Evolutionary conservation across 2,113 vertebrate genomes (phyloP).

Genomic region (Lamprologus lemairii): DNA sequence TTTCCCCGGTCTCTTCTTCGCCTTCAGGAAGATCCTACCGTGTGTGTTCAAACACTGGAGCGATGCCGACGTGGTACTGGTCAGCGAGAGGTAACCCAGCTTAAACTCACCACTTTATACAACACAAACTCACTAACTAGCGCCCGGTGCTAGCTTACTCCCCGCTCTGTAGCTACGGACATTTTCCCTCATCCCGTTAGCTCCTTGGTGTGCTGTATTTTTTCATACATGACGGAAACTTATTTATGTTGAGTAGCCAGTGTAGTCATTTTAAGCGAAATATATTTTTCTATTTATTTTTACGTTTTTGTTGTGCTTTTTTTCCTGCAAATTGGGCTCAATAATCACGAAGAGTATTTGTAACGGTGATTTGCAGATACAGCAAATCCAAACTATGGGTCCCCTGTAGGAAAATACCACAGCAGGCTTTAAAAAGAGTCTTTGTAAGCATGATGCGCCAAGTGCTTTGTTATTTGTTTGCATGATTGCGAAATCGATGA

Average conservation of each 20-base stretch:
- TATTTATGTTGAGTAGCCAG: neutral
- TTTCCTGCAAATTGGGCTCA: neutral
- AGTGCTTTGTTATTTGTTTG: neutral
- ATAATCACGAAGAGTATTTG: neutral
- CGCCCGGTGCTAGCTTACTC: neutral
- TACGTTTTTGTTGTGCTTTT: neutral
- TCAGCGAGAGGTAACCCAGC: constrained; percentile 73
- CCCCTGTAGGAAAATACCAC: neutral
- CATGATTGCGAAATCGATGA: neutral
- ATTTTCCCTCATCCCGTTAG: neutral
- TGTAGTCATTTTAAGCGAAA: neutral
- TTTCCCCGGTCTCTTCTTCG: constrained; percentile 73
- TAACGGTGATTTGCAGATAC: neutral
- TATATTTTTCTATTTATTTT: rapidly evolving
- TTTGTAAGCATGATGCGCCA: neutral
- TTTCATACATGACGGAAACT: neutral
- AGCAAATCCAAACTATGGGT: neutral
- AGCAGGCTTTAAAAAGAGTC: neutral
- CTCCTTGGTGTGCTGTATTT: neutral
- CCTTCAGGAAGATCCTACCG: constrained; percentile 66
- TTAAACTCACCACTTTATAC: neutral
- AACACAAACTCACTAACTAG: neutral
- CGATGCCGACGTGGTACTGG: constrained; percentile 76
- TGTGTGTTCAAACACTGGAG: constrained; percentile 68
- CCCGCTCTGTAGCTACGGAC: neutral